These are phyloP conservation scores for Macrophya alboannulata DNA, from an alignment of 2,888 invertebrate genomes.

Conservation along the genomic window DNA sequence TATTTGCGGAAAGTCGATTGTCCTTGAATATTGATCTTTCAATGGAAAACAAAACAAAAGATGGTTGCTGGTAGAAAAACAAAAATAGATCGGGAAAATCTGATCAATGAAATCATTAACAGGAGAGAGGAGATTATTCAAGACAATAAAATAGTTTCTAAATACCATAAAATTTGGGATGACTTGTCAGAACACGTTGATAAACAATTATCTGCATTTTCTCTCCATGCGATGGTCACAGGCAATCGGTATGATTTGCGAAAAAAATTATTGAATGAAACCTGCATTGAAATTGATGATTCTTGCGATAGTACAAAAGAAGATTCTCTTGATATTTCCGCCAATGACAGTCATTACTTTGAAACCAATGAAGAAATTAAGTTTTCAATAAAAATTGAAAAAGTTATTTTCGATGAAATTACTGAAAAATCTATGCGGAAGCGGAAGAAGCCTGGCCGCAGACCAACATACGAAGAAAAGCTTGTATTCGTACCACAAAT, in stretches of 20 bases:
- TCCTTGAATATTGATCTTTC: background rate
- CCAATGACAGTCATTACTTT: slow-evolving; percentile 18
- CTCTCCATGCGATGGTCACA: slow-evolving; percentile 20
- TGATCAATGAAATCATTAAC: background rate
- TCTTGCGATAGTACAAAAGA: background rate
- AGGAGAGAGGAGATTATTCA: slow-evolving; percentile 19
- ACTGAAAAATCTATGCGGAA: slow-evolving; percentile 19
- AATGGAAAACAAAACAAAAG: slow-evolving; percentile 2
- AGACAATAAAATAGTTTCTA: slow-evolving; percentile 18
- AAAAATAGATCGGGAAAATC: slow-evolving; percentile 25
- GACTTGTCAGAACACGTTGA: slow-evolving; percentile 15
- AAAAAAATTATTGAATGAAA: background rate
- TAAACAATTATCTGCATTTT: background rate
- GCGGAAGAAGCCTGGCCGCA: slow-evolving; percentile 24
- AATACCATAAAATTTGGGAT: slow-evolving; percentile 26
- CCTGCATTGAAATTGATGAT: background rate
- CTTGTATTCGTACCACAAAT: slow-evolving; percentile 4
- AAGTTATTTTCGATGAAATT: background rate
- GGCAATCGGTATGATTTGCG: slow-evolving; percentile 30
- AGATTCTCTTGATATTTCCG: slow-evolving; percentile 14
- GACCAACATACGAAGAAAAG: slow-evolving; percentile 25
- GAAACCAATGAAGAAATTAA: slow-evolving; percentile 16
- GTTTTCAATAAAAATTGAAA: slow-evolving; percentile 14
- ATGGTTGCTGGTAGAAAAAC: slow-evolving; percentile 32
- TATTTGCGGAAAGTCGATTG: background rate